Evolutionary conservation across 2,888 invertebrate genomes (phyloP).

Genomic region (Electrophaes corylata): DNA sequence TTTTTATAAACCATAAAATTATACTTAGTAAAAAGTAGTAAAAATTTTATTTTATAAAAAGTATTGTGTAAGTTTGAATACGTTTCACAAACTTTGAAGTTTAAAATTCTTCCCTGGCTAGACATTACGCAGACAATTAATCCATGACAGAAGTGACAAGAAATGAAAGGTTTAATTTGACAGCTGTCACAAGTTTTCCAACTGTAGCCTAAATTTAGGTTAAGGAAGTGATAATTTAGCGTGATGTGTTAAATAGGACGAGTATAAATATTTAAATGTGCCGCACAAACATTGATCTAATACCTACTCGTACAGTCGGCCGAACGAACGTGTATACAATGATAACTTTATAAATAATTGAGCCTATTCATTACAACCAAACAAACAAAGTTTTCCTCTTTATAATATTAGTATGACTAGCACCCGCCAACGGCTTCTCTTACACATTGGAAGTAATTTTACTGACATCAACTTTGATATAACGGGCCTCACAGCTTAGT

Average conservation of each 20-base stretch:
- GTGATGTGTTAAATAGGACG: background rate
- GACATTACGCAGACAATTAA: constrained; percentile 2
- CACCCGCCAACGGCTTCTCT: too few species aligned
- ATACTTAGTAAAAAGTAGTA: too few species aligned
- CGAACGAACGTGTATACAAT: too few species aligned
- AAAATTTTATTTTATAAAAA: too few species aligned
- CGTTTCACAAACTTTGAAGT: background rate
- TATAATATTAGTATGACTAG: too few species aligned
- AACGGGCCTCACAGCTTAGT: too few species aligned
- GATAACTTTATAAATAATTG: too few species aligned
- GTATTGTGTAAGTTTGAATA: background rate
- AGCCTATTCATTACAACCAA: too few species aligned
- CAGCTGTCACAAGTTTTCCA: background rate
- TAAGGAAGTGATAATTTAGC: background rate
- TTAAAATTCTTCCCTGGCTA: background rate
- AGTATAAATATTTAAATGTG: constrained; percentile 11
- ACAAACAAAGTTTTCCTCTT: too few species aligned
- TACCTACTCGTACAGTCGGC: background rate
- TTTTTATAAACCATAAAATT: too few species aligned
- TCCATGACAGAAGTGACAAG: background rate
- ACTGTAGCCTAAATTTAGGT: background rate
- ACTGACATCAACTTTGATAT: too few species aligned
- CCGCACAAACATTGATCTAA: background rate
- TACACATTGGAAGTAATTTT: too few species aligned
- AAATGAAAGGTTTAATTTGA: background rate